Evolutionary conservation across 1,140 invertebrate species (phyloP).

Genomic region (Zaprionus tsacasi): DNA sequence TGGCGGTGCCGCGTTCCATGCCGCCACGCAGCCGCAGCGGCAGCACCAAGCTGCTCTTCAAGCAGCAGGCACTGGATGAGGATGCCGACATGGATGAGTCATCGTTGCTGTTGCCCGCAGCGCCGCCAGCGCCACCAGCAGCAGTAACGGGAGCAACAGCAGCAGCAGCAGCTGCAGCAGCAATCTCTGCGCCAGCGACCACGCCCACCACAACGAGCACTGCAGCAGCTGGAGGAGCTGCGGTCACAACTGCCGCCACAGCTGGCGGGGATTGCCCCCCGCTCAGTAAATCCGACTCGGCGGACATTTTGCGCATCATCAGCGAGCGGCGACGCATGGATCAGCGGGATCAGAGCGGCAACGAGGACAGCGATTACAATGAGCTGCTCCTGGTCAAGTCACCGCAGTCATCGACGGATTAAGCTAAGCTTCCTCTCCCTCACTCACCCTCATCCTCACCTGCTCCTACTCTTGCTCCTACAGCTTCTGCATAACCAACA

Average conservation of each 20-base stretch:
- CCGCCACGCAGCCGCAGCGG: conserved; percentile 82
- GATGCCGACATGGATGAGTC: conserved; percentile 81
- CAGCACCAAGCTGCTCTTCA: conserved; percentile 83
- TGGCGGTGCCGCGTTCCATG: conserved; percentile 80
- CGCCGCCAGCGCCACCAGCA: not conserved
- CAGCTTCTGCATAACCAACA: not conserved
- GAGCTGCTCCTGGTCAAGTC: conserved; percentile 80
- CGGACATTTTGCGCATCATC: conserved; percentile 82
- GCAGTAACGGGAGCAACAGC: not conserved
- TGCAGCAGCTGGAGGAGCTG: not conserved
- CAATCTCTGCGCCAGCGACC: not conserved
- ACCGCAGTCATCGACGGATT: conserved; percentile 79
- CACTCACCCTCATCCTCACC: not conserved
- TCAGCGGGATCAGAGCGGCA: conserved; percentile 72
- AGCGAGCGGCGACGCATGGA: conserved; percentile 82
- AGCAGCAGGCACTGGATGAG: conserved; percentile 83
- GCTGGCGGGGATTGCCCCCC: conserved; percentile 20
- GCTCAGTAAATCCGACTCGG: conserved; percentile 73
- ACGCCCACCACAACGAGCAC: not conserved
- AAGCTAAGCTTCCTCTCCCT: conserved; percentile 18
- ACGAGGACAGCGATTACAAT: conserved; percentile 81
- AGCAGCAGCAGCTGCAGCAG: conserved; percentile 21
- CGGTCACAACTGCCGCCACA: not conserved
- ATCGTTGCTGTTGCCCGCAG: conserved; percentile 70
- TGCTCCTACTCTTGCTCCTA: not conserved